Evolutionary conservation across 2,888 invertebrate species (phyloP).

Genomic region (Epirrhoe tristata): DNA sequence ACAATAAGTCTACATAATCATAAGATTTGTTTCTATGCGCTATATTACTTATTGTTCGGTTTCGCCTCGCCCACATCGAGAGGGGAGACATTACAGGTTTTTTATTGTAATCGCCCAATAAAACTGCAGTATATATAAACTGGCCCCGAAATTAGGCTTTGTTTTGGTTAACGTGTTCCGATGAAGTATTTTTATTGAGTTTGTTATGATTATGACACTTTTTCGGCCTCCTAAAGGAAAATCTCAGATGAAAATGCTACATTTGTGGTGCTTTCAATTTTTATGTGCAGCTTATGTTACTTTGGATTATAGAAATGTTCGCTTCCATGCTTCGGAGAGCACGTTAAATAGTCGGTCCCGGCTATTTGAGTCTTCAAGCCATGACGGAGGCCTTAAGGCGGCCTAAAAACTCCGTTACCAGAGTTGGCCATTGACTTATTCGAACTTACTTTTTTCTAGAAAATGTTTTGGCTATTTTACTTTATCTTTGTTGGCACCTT

Average conservation of each 20-base stretch:
- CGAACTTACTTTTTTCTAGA: too few species aligned
- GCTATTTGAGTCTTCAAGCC: too few species aligned
- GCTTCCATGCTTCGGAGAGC: too few species aligned
- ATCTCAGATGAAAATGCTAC: slow-evolving; percentile 19
- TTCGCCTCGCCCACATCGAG: slow-evolving; percentile 37
- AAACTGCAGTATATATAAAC: slow-evolving; percentile 49
- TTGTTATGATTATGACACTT: slow-evolving; percentile 33
- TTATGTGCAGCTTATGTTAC: slow-evolving; percentile 10
- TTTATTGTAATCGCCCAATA: slow-evolving; percentile 61
- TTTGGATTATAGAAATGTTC: neutral
- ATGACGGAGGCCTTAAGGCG: too few species aligned
- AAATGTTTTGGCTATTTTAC: too few species aligned
- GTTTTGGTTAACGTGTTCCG: slow-evolving; percentile 39
- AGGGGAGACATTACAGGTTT: slow-evolving; percentile 49
- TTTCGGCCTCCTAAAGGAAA: slow-evolving; percentile 23
- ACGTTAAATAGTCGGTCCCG: too few species aligned
- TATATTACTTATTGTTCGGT: slow-evolving; percentile 18
- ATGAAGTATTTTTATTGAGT: slow-evolving; percentile 33
- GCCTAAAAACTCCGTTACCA: too few species aligned
- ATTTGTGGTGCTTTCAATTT: slow-evolving; percentile 9
- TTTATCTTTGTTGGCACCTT: too few species aligned
- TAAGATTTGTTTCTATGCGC: slow-evolving; percentile 24
- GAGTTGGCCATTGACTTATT: too few species aligned
- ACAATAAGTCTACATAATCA: too few species aligned
- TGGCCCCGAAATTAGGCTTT: slow-evolving; percentile 43